phyloP scores from a whole-genome alignment of 1,140 invertebrate genomes.

The Agrilus planipennis region DNA sequence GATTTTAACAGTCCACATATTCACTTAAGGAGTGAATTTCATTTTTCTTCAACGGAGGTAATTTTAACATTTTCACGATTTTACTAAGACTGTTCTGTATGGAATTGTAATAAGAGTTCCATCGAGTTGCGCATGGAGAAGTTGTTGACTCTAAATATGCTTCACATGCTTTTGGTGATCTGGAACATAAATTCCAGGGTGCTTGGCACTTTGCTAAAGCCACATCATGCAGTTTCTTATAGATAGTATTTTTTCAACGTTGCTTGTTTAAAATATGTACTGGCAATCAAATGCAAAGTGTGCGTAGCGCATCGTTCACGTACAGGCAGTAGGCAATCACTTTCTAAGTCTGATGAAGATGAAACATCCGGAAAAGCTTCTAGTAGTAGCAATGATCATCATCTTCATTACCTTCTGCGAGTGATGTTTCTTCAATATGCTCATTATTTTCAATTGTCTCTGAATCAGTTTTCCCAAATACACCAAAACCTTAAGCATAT shows the following conservation, averaged over 20 bases:
- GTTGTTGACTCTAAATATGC: slow-evolving; percentile 20
- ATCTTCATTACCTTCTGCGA: slow-evolving; percentile 14
- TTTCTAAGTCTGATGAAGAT: slow-evolving; percentile 18
- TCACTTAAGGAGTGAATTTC: too few relatives aligned
- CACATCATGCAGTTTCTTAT: slow-evolving; percentile 20
- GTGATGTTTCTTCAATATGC: slow-evolving; percentile 13
- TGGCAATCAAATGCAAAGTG: slow-evolving; percentile 17
- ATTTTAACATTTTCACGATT: too few relatives aligned
- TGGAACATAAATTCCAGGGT: slow-evolving; percentile 19
- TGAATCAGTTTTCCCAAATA: slow-evolving; percentile 9
- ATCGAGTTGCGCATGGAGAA: too few relatives aligned
- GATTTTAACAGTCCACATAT: too few relatives aligned
- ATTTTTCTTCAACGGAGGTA: too few relatives aligned
- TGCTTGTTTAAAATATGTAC: slow-evolving; percentile 13
- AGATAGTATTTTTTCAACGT: slow-evolving; percentile 18
- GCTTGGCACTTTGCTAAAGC: slow-evolving; percentile 20
- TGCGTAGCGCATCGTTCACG: slow-evolving; percentile 20
- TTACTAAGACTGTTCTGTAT: too few relatives aligned
- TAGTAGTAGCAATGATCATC: slow-evolving; percentile 14
- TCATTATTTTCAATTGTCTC: slow-evolving; percentile 13
- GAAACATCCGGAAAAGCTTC: slow-evolving; percentile 20
- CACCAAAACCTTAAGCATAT: slow-evolving; percentile 8
- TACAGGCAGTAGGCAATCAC: slow-evolving; percentile 14
- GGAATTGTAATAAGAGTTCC: too few relatives aligned
- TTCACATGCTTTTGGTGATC: slow-evolving; percentile 20